Conservation (phyloP, 2,797 vertebrate genomes). For the Acanthurus lineatus region DNA sequence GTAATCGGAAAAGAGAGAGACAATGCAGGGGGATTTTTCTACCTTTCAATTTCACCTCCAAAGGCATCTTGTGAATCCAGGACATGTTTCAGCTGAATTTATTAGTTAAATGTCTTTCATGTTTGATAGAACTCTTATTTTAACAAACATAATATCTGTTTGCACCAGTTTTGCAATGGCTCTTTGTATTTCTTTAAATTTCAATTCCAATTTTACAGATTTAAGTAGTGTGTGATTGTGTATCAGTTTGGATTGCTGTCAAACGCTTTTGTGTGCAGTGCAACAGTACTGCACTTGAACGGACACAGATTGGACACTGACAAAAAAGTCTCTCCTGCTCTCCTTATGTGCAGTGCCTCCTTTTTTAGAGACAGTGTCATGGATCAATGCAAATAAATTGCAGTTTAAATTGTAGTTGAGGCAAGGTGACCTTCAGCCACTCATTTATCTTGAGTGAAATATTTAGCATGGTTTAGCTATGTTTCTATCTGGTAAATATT, state of each 20-base stretch:
- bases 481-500: background rate
- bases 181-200: background rate
- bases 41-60: constrained; percentile 26
- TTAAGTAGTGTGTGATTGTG: background rate
- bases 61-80: background rate
- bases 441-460: background rate
- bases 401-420: constrained; percentile 13
- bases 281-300: background rate
- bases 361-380: background rate
- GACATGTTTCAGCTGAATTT: constrained; percentile 2
- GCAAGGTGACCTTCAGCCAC: constrained; percentile 24
- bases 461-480: background rate
- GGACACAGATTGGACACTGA: background rate
- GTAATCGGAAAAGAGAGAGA: constrained; percentile 34
- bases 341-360: background rate
- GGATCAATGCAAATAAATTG: constrained; percentile 26
- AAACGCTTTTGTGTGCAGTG: background rate
- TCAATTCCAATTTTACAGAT: background rate
- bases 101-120: background rate
- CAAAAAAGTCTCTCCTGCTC: background rate
- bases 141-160: background rate
- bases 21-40: constrained; percentile 11
- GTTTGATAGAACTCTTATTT: background rate
- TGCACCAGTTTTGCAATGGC: background rate
- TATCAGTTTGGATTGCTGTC: background rate